These are phyloP conservation scores for Papilio elwesi DNA, from an alignment of 2,888 invertebrate genomes.

Conservation along the genomic window DNA sequence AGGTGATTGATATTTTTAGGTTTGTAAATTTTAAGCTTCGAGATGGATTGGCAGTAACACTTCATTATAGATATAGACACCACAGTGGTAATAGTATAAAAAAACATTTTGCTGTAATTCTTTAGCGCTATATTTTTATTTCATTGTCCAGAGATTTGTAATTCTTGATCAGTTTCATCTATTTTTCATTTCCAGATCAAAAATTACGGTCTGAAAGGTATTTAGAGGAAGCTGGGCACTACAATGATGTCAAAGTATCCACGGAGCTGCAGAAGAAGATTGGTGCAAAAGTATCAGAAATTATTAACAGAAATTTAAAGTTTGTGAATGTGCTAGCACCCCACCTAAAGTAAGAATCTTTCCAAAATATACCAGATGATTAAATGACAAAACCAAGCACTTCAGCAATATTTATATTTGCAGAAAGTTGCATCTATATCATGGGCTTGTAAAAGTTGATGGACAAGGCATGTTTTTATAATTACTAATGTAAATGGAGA, in stretches of 20 bases:
- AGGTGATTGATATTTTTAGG: background rate
- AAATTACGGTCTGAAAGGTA: constrained; percentile 68
- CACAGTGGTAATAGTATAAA: too few species aligned
- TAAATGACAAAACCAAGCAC: background rate
- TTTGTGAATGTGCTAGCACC: constrained; percentile 64
- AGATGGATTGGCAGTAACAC: too few species aligned
- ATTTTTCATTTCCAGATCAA: constrained; percentile 39
- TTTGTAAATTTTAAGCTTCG: background rate
- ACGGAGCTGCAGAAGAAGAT: constrained; percentile 79
- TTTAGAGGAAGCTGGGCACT: constrained; percentile 74
- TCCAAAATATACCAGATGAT: background rate
- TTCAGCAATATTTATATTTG: background rate
- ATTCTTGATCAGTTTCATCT: background rate
- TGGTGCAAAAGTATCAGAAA: constrained; percentile 76
- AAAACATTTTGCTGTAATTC: too few species aligned
- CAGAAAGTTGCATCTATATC: background rate
- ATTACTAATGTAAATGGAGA: background rate
- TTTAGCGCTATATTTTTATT: too few species aligned
- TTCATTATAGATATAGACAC: too few species aligned
- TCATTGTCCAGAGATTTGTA: background rate
- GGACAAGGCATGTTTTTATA: background rate
- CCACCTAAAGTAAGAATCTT: constrained; percentile 57
- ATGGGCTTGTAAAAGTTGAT: background rate
- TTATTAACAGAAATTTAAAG: constrained; percentile 74
- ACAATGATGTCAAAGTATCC: constrained; percentile 82